Percentiles rank a stretch among this genome's conserved stretches.
phyloP scores from a whole-genome alignment of 2,113 vertebrate genomes.

The Ictalurus furcatus region DNA sequence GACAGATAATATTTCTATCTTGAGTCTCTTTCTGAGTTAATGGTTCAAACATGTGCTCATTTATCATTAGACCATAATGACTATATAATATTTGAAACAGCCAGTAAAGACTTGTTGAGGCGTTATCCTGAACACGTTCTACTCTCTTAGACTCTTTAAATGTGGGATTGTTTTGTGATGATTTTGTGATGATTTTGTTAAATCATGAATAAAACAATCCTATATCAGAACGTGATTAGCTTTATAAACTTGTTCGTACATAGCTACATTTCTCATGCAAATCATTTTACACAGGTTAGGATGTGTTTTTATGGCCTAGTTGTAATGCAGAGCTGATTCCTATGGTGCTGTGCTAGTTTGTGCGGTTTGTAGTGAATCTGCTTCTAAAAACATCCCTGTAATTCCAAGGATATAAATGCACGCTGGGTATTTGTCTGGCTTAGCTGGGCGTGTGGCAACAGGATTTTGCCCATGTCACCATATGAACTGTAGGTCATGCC shows the following conservation, averaged over 20 bases:
- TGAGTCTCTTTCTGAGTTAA: background rate
- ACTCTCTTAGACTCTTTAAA: conserved; percentile 27
- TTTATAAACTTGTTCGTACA: background rate
- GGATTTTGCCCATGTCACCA: conserved; percentile 3
- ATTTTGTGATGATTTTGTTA: background rate
- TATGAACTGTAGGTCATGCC: conserved; percentile 28
- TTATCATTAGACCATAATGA: background rate
- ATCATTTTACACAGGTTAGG: background rate
- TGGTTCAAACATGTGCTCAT: background rate
- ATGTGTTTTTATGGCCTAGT: conserved; percentile 15
- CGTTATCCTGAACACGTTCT: background rate
- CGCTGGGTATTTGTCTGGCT: conserved; percentile 30
- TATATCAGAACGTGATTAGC: conserved; percentile 6
- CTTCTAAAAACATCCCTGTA: conserved; percentile 45
- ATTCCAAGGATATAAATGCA: conserved; percentile 54
- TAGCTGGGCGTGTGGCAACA: conserved; percentile 18
- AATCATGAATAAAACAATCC: background rate
- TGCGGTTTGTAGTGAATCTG: conserved; percentile 40
- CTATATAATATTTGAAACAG: background rate
- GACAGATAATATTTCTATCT: background rate
- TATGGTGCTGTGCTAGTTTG: conserved; percentile 29
- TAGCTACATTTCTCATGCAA: background rate
- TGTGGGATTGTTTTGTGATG: background rate
- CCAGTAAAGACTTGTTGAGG: background rate
- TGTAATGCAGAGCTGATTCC: conserved; percentile 32